phyloP scores from a whole-genome alignment of 2,888 invertebrate species.

The Patella pellucida region DNA sequence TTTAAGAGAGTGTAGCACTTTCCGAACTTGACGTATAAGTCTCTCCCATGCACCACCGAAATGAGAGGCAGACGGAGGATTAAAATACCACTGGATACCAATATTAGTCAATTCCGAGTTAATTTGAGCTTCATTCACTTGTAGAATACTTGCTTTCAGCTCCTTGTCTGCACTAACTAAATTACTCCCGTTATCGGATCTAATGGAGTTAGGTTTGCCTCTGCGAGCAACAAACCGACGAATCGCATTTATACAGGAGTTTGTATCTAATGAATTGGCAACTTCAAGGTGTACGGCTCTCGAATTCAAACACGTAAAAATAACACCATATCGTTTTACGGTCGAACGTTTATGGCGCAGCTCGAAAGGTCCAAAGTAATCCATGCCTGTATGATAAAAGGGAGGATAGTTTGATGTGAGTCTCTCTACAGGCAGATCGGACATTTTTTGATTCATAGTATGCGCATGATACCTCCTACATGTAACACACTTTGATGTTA shows the following conservation, averaged over 20 bases:
- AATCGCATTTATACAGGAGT: constrained; percentile 27
- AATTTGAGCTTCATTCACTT: constrained; percentile 29
- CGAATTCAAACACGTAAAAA: constrained; percentile 31
- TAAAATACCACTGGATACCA: constrained; percentile 34
- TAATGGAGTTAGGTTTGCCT: constrained; percentile 14
- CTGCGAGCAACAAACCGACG: constrained; percentile 30
- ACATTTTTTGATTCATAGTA: background rate
- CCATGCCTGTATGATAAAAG: constrained; percentile 14
- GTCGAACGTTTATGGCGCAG: constrained; percentile 25
- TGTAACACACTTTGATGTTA: constrained; percentile 7
- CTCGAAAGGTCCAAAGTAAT: constrained; percentile 30
- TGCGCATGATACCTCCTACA: background rate
- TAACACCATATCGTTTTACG: constrained; percentile 33
- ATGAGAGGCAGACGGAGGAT: constrained; percentile 35
- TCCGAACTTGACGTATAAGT: constrained; percentile 30
- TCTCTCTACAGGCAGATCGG: background rate
- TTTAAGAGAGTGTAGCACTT: constrained; percentile 25
- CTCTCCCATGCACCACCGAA: constrained; percentile 40
- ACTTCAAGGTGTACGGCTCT: constrained; percentile 35
- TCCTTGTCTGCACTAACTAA: constrained; percentile 34
- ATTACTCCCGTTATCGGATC: constrained; percentile 34
- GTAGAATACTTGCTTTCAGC: constrained; percentile 24
- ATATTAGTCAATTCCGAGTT: constrained; percentile 21
- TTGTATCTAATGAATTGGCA: constrained; percentile 24
- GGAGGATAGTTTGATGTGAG: background rate